These are phyloP conservation scores for Apodemus agrarius DNA, from an alignment of 2,797 vertebrate genomes.

Conservation along the genomic window DNA sequence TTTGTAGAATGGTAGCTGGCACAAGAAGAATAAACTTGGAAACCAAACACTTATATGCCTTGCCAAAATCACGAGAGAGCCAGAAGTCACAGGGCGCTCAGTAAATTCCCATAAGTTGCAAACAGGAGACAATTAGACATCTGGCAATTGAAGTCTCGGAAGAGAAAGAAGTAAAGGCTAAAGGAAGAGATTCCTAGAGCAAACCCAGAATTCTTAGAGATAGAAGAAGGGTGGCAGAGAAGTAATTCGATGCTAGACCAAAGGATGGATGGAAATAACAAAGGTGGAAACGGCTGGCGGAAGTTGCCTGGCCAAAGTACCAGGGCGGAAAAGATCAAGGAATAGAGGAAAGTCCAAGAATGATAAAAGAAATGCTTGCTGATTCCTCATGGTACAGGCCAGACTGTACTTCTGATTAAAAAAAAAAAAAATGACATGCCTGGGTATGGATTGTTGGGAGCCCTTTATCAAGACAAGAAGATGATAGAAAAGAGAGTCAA, in stretches of 20 bases:
- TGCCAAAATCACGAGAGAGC: background rate
- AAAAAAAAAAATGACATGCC: background rate
- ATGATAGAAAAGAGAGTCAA: background rate
- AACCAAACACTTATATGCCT: background rate
- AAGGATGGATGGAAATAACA: background rate
- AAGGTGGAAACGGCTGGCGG: background rate
- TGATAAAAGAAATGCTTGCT: background rate
- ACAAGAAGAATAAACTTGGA: background rate
- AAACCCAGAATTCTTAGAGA: background rate
- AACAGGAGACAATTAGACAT: background rate
- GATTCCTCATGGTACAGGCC: rapidly evolving
- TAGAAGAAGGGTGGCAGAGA: background rate
- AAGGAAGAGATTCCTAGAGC: background rate
- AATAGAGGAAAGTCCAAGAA: background rate
- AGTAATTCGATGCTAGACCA: background rate
- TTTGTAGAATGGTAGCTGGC: background rate
- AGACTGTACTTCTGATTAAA: background rate
- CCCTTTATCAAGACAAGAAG: background rate
- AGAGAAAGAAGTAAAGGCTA: background rate
- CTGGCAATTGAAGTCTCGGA: background rate
- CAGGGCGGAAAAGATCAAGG: background rate
- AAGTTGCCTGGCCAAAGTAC: background rate
- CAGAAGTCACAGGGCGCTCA: background rate
- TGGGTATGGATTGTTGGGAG: background rate
- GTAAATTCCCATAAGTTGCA: background rate